Conservation (phyloP, 2,888 invertebrate species). For the Ophion costatus region DNA sequence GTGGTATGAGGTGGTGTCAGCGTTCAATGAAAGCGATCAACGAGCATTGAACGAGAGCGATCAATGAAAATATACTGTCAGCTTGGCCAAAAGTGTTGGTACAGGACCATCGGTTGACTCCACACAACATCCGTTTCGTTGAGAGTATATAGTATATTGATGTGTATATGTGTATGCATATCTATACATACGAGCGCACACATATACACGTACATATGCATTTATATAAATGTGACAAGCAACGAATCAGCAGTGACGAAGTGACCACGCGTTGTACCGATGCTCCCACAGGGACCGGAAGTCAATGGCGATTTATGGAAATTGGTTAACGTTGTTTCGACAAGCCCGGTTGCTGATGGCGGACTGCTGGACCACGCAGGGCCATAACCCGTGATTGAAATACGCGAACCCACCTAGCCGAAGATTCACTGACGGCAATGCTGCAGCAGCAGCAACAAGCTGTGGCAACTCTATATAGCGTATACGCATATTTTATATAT, state of each 20-base stretch:
- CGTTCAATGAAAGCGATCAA: no score
- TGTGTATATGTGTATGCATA: not conserved
- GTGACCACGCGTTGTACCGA: not conserved
- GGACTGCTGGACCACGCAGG: not conserved
- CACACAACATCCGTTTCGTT: no score
- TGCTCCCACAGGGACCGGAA: constrained; percentile 56
- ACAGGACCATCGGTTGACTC: no score
- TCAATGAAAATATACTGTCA: no score
- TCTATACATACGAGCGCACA: not conserved
- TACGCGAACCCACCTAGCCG: not conserved
- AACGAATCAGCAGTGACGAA: constrained; percentile 12
- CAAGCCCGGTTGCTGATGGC: constrained; percentile 55
- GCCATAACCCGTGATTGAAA: constrained; percentile 37
- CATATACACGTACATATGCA: not conserved
- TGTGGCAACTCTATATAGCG: not conserved
- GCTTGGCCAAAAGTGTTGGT: no score
- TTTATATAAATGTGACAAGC: not conserved
- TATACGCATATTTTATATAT: not conserved
- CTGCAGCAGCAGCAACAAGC: constrained; percentile 37
- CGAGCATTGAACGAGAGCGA: no score
- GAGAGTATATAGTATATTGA: no score
- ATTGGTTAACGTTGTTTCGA: constrained; percentile 60
- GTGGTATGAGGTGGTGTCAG: no score
- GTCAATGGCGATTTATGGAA: constrained; percentile 66
- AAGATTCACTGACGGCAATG: constrained; percentile 34